Evolutionary conservation across 2,888 invertebrate species (phyloP), one percentile per base, ranked within the genome.

Genomic region (Opisthograptis luteolata): DNA sequence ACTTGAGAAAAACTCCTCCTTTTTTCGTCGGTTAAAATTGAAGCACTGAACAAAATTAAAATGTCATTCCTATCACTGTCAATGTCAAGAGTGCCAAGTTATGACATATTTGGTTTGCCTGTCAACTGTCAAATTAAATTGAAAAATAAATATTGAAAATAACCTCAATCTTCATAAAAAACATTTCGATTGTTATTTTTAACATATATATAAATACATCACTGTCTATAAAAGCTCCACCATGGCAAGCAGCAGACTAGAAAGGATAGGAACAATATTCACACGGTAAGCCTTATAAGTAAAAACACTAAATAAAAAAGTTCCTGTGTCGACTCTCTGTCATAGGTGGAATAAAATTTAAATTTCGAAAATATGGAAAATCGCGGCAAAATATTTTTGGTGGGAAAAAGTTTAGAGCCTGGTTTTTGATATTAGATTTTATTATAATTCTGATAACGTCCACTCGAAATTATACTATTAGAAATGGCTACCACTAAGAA

Each of bases 221-320:
- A n/a, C n/a, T 8, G n/a, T 9, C 3, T 9, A 25, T 4, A 13
- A 10, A 31, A 15, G 30, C 52, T 25, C 19, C 3, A 45, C 10
- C 48, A 94, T 94, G 94, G 94, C 94, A 20, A 92, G 92, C 56
- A 94, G 93, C 78, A 91, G 95, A 62, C 85, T 95, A 56, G 95
- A 95, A 84, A 94, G 93, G 80, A 93, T 95, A 68, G 95, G 95
- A 35, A 95, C 94, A 15, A 95, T 95, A 70, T 94, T 92, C 68
- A 89, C 93, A 2, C 91, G 95, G 95, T 95, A 87, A 61, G 73
- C 65, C 28, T 31, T 10, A 15, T n/a, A n/a, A n/a, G n/a, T n/a
- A 9, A 3, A 17, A 5, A 15, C 31, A 41, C n/a, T 17, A 13
- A 20, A 13, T 22, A 7, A 22, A 22, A 19, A 17, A 17, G 17